phyloP scores from a whole-genome alignment of 1,140 invertebrate genomes.

The Ostrea denselamellosa region DNA sequence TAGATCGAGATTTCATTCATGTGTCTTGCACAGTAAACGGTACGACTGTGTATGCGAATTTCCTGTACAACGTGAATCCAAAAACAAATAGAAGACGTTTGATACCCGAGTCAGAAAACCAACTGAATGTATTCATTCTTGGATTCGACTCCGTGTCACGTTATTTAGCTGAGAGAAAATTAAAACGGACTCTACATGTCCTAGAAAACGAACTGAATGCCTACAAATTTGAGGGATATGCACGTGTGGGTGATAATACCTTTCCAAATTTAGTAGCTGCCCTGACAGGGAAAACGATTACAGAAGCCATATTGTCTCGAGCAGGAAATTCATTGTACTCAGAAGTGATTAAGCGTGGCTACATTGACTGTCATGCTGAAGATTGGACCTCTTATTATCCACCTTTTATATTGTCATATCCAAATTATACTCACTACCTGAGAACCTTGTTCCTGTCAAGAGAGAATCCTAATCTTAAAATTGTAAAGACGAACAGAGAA shows the following conservation, averaged over 20 bases:
- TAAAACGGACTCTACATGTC: background rate
- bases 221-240: slow-evolving; percentile 1
- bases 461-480: background rate
- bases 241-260: background rate
- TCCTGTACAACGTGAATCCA: background rate
- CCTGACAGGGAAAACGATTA: background rate
- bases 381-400: background rate
- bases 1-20: background rate
- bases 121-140: background rate
- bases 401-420: background rate
- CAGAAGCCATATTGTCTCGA: background rate
- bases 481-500: background rate
- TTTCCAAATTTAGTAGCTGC: background rate
- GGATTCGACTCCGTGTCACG: slow-evolving; percentile 2
- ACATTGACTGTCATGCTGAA: background rate
- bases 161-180: background rate
- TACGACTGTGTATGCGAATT: background rate
- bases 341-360: background rate
- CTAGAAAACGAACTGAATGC: background rate
- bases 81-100: background rate
- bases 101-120: background rate
- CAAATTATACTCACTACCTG: slow-evolving; percentile 13
- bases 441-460: background rate
- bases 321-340: background rate
- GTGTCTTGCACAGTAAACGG: background rate